Percentiles rank a stretch among this genome's conserved stretches.
Evolutionary conservation across 2,113 vertebrate genomes (phyloP).

Genomic region (Nycticorax nycticorax): DNA sequence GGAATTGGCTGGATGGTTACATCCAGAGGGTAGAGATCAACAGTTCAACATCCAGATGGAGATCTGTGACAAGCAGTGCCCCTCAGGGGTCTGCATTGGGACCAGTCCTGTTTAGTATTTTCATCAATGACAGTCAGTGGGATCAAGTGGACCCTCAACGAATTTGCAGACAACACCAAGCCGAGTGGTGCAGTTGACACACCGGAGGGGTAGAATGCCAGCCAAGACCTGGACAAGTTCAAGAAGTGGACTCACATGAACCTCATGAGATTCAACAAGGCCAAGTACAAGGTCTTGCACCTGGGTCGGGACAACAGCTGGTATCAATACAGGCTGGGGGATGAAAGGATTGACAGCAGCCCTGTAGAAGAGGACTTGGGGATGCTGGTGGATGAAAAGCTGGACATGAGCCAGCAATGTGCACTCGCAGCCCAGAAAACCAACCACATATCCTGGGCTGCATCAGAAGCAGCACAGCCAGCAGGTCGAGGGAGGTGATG

Average conservation of each 20-base stretch:
- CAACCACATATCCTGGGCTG: accelerated
- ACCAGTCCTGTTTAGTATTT: neutral
- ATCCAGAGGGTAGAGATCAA: neutral
- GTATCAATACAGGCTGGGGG: neutral
- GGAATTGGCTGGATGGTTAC: neutral
- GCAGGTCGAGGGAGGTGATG: neutral
- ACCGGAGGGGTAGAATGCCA: neutral
- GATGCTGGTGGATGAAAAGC: neutral
- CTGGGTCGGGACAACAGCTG: neutral
- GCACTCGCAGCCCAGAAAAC: neutral
- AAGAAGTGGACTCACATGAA: neutral
- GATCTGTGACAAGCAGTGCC: neutral
- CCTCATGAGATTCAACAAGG: neutral
- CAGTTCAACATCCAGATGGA: neutral
- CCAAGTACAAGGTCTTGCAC: neutral
- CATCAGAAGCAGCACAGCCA: neutral
- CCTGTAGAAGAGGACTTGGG: neutral
- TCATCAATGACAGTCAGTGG: neutral
- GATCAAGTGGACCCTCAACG: neutral
- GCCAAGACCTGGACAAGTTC: neutral
- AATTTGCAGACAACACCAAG: neutral
- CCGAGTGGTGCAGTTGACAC: neutral
- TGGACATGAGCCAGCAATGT: neutral
- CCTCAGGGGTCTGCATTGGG: neutral
- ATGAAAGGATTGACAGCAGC: neutral